phyloP scores from a whole-genome alignment of 2,113 vertebrate species.

The Thermophis baileyi region DNA sequence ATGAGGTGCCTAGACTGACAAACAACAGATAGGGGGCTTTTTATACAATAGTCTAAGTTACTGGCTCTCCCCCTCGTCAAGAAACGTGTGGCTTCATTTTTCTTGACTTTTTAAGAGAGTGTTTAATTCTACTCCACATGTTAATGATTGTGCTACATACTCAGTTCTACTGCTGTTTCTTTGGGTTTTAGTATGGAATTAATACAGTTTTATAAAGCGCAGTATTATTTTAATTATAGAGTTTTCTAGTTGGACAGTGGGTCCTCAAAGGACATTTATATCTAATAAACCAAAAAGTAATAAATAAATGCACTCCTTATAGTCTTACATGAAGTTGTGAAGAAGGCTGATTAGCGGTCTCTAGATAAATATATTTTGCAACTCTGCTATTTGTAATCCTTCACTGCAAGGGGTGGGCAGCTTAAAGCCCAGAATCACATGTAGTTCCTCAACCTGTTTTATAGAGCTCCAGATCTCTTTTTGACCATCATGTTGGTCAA shows the following conservation, averaged over 20 bases:
- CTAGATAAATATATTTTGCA: not conserved
- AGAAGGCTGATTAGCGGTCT: not conserved
- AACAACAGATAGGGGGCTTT: not conserved
- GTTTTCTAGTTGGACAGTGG: not conserved
- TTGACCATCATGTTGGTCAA: not conserved
- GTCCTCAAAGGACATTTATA: not conserved
- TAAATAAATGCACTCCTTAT: not conserved
- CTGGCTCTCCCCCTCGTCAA: not conserved
- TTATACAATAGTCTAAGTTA: not conserved
- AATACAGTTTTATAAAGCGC: not conserved
- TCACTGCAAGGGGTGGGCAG: not conserved
- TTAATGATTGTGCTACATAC: not conserved
- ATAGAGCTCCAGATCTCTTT: not conserved
- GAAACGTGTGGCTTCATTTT: not conserved
- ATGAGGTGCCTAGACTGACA: not conserved
- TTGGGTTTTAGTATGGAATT: not conserved
- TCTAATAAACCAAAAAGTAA: not conserved
- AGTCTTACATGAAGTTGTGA: not conserved
- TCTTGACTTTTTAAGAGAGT: not conserved
- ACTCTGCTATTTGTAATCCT: not conserved
- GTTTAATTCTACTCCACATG: not conserved
- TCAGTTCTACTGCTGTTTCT: not conserved
- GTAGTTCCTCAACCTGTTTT: not conserved
- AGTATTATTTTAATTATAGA: not conserved
- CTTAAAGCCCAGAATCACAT: not conserved